These are phyloP conservation scores for Tetraodon nigroviridis DNA, from an alignment of 2,113 vertebrate species.

Conservation along the genomic window DNA sequence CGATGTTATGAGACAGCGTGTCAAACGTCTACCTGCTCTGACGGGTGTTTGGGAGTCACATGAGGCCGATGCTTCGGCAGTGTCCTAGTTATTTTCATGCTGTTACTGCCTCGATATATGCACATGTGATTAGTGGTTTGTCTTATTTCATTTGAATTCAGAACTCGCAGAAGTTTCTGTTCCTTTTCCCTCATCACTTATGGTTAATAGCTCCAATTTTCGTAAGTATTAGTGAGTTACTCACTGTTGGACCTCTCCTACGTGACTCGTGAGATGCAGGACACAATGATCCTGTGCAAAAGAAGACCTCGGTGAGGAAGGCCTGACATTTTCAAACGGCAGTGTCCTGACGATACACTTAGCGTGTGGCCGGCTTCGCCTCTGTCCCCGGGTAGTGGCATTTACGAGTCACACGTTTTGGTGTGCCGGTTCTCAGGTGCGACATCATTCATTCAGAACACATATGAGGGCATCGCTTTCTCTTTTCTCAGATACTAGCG, in stretches of 20 bases:
- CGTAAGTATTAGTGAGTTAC: constrained; percentile 35
- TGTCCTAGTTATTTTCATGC: constrained; percentile 65
- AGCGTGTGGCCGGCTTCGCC: constrained; percentile 55
- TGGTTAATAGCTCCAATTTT: constrained; percentile 49
- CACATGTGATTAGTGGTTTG: constrained; percentile 42
- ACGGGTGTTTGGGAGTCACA: constrained; percentile 37
- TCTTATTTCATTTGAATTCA: constrained; percentile 32
- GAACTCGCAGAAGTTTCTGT: constrained; percentile 33
- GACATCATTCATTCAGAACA: constrained; percentile 61
- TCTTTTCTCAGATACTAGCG: constrained; percentile 44
- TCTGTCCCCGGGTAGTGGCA: constrained; percentile 61
- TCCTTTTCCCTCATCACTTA: constrained; percentile 19
- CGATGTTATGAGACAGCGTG: constrained; percentile 34
- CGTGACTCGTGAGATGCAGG: constrained; percentile 38
- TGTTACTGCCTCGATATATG: constrained; percentile 49
- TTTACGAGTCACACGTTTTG: constrained; percentile 66
- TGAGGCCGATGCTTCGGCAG: constrained; percentile 31
- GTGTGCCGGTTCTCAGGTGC: constrained; percentile 53
- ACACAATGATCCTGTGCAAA: constrained; percentile 32
- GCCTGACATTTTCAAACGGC: constrained; percentile 75
- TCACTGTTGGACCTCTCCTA: constrained; percentile 37
- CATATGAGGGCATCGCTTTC: constrained; percentile 52
- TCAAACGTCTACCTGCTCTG: constrained; percentile 55
- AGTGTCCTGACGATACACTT: constrained; percentile 56
- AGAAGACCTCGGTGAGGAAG: constrained; percentile 35